Conservation (phyloP, 2,888 invertebrate species). For the Matsumyia berberina region DNA sequence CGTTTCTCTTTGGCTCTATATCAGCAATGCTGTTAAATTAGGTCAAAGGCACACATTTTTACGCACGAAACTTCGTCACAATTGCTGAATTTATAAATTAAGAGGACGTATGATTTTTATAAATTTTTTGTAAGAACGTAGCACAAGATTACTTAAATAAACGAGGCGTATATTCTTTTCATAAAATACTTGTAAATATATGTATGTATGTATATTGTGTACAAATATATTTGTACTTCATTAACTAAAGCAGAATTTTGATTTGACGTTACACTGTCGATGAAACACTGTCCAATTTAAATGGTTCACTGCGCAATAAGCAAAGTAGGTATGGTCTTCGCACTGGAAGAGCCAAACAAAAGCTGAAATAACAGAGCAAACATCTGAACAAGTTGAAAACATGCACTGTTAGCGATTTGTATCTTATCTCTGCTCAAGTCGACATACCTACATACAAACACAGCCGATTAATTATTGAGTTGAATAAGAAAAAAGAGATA, state of each 20-base stretch:
- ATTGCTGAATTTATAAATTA: conserved; percentile 26
- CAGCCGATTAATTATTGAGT: conserved; percentile 16
- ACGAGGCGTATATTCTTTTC: background rate
- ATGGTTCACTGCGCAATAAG: conserved; percentile 9
- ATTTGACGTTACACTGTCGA: conserved; percentile 31
- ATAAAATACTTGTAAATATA: no score
- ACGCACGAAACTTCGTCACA: background rate
- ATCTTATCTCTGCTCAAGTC: conserved; percentile 52
- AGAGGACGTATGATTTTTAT: conserved; percentile 3
- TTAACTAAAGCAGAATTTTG: no score
- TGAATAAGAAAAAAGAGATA: conserved; percentile 8
- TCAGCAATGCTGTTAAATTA: background rate
- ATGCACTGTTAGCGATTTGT: conserved; percentile 27
- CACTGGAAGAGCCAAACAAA: conserved; percentile 83
- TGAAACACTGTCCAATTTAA: conserved; percentile 19
- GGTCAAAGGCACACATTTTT: no score
- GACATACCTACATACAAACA: background rate
- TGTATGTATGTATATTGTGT: no score
- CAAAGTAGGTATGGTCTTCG: conserved; percentile 81
- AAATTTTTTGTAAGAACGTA: background rate
- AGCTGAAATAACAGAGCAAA: conserved; percentile 76
- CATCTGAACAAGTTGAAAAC: conserved; percentile 35
- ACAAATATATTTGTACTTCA: no score
- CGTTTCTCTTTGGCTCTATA: background rate
- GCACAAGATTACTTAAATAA: background rate